phyloP scores from a whole-genome alignment of 2,888 invertebrate genomes.

The Myopa tessellatipennis region DNA sequence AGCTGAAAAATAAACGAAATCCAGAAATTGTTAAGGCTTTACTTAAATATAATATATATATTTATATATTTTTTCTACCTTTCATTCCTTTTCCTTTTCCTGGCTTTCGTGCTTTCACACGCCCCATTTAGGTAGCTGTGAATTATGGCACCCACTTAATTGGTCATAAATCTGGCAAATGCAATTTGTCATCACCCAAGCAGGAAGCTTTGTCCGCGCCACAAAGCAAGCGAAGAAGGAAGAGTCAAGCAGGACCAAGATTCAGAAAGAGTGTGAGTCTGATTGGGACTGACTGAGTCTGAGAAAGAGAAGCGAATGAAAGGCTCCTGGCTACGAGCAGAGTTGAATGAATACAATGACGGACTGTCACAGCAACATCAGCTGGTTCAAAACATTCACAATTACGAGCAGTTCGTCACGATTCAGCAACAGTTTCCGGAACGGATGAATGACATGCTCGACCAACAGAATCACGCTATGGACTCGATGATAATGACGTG shows the following conservation, averaged over 20 bases:
- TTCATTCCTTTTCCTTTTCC: background rate
- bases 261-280: no score
- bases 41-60: slow-evolving; percentile 11
- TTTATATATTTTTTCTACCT: background rate
- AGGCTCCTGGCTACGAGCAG: no score
- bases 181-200: slow-evolving; percentile 66
- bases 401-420: no score
- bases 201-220: slow-evolving; percentile 48
- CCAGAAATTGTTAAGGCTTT: slow-evolving; percentile 9
- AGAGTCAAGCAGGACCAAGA: background rate
- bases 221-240: background rate
- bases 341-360: no score
- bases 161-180: slow-evolving; percentile 67
- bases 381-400: background rate
- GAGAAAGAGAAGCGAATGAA: no score
- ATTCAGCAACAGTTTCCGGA: no score
- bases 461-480: no score
- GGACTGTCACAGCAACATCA: background rate
- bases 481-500: no score
- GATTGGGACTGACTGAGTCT: no score
- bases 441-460: no score
- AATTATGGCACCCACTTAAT: slow-evolving; percentile 66
- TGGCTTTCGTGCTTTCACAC: slow-evolving; percentile 7
- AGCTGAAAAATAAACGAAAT: background rate
- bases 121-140: slow-evolving; percentile 53